Percentiles rank a stretch among this genome's conserved stretches.
Conservation (phyloP, 2,113 vertebrate genomes). For the Osmerus eperlanus region DNA sequence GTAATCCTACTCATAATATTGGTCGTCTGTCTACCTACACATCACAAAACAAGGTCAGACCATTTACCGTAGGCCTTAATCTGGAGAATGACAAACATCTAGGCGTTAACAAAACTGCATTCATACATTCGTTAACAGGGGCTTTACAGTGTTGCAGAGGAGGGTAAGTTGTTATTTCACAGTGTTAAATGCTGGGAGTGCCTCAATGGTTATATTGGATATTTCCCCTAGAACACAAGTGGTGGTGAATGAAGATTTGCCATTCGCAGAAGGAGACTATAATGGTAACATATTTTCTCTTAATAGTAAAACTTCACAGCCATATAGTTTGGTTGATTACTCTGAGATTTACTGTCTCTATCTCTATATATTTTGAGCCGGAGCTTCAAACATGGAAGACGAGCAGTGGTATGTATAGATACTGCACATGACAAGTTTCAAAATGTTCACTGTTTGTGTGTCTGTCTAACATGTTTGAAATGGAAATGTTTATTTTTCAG, state of each 20-base stretch:
- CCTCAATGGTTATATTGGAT: not conserved
- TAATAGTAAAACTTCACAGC: not conserved
- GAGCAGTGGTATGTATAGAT: not conserved
- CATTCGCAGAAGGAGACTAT: not conserved
- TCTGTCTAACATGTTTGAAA: too few species aligned
- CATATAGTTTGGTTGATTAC: too few species aligned
- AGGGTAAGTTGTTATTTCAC: constrained; percentile 24
- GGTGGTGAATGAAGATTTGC: not conserved
- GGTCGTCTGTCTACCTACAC: too few species aligned
- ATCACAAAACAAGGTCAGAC: too few species aligned
- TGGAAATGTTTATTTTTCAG: not conserved
- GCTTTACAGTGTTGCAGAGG: not conserved
- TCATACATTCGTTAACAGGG: constrained; percentile 9
- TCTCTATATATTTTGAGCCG: not conserved
- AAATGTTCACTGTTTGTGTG: too few species aligned
- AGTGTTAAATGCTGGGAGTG: not conserved
- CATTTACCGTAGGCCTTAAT: too few species aligned
- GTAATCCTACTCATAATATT: too few species aligned
- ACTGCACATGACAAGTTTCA: not conserved
- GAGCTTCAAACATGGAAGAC: not conserved
- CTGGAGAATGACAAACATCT: too few species aligned
- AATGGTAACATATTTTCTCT: not conserved
- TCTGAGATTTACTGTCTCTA: too few species aligned
- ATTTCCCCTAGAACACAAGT: not conserved
- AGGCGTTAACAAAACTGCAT: too few species aligned